These are phyloP conservation scores for Sebastes ruberrimus DNA, from an alignment of 2,797 vertebrate species.

Conservation along the genomic window DNA sequence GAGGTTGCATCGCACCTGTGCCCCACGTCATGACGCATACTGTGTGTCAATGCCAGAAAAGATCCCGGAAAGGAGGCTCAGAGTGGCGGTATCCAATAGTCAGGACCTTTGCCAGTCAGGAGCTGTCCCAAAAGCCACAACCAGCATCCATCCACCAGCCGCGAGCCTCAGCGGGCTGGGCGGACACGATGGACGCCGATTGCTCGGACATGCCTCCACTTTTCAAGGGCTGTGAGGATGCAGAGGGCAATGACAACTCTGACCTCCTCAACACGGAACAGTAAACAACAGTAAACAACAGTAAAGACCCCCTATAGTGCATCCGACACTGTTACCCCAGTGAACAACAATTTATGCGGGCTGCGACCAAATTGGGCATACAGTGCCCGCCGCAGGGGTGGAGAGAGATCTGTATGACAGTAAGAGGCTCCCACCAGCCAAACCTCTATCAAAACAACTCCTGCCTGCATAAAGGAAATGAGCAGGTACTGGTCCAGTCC, in stretches of 20 bases:
- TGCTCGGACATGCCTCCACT: neutral
- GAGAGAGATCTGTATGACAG: too few species aligned
- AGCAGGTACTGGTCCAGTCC: too few species aligned
- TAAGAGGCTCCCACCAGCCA: too few species aligned
- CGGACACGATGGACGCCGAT: neutral
- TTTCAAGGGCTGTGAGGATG: neutral
- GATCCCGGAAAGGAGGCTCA: neutral
- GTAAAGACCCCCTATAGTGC: neutral
- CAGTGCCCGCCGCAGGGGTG: neutral
- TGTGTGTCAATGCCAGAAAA: too few species aligned
- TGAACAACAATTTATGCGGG: neutral
- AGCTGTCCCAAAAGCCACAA: neutral
- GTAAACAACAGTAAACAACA: too few species aligned
- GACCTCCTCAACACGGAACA: neutral
- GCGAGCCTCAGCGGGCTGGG: neutral
- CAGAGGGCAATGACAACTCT: neutral
- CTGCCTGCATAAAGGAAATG: too few species aligned
- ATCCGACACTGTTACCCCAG: neutral
- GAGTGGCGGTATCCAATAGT: neutral
- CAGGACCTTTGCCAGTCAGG: neutral
- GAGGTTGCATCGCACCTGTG: neutral
- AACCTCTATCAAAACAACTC: too few species aligned
- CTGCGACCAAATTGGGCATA: neutral
- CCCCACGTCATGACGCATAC: too few species aligned
- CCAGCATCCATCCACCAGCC: neutral